Percentiles rank a stretch among this genome's conserved stretches.
Evolutionary conservation across 2,113 vertebrate species (phyloP).

Genomic region (Callorhinus ursinus): DNA sequence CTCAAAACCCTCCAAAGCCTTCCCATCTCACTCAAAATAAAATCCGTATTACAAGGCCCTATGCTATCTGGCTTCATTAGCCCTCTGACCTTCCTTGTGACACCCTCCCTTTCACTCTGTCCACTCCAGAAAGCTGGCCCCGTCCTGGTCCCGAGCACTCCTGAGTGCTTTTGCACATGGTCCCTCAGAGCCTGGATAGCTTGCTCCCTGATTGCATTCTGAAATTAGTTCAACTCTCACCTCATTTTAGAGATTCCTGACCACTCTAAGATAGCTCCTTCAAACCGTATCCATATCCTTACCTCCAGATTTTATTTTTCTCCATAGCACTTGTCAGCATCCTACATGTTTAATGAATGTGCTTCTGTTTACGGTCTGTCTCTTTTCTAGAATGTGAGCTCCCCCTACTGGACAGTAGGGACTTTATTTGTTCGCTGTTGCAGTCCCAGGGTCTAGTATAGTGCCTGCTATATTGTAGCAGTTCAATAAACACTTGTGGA

Average conservation of each 20-base stretch:
- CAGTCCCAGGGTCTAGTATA: neutral
- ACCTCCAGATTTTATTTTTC: neutral
- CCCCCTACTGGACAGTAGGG: constrained; percentile 54
- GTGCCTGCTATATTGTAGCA: neutral
- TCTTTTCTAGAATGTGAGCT: constrained; percentile 32
- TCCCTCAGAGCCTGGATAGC: neutral
- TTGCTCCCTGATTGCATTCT: neutral
- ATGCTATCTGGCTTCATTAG: neutral
- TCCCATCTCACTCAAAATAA: neutral
- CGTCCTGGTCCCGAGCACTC: neutral
- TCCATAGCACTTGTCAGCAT: neutral
- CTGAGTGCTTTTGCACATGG: neutral
- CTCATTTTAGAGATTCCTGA: neutral
- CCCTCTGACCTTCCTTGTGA: neutral
- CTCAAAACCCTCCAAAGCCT: neutral
- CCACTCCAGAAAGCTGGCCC: neutral
- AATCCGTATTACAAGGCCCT: neutral
- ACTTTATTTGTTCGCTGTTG: neutral
- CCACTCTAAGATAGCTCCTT: neutral
- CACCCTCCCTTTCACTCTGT: neutral
- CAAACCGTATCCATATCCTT: neutral
- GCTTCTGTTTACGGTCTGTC: neutral
- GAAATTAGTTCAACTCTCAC: neutral
- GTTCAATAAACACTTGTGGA: neutral
- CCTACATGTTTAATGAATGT: neutral